These are phyloP conservation scores for Luidia sarsii DNA, from an alignment of 53 echinoderm and acorn worm species.

Conservation along the genomic window DNA sequence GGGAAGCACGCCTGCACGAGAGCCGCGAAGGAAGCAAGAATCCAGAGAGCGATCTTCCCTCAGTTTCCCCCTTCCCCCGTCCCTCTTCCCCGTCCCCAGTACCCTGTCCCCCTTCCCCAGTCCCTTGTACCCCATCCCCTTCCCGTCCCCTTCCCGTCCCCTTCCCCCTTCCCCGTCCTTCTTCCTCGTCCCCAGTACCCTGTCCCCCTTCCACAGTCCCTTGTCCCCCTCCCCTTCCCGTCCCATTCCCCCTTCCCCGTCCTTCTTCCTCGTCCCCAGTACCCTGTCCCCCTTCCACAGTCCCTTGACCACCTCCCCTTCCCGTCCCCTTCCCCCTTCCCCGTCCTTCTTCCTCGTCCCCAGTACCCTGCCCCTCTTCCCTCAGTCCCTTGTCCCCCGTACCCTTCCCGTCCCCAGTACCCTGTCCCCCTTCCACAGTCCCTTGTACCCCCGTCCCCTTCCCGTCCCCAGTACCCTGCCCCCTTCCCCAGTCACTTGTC, in stretches of 20 bases:
- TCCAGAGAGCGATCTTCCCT: background rate
- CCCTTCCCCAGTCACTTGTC: too few relatives aligned
- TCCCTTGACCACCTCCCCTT: background rate
- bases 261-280: background rate
- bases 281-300: background rate
- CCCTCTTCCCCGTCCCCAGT: background rate
- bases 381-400: too few relatives aligned
- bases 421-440: too few relatives aligned
- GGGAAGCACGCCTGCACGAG: background rate
- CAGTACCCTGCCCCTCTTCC: too few relatives aligned
- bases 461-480: too few relatives aligned
- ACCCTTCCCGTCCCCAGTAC: too few relatives aligned
- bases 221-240: background rate
- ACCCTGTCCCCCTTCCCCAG: background rate
- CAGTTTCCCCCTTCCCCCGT: background rate
- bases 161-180: background rate
- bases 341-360: too few relatives aligned
- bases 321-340: background rate
- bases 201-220: background rate
- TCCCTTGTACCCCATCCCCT: background rate
- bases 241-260: background rate
- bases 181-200: background rate
- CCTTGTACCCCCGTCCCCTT: too few relatives aligned
- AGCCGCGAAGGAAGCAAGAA: constrained; percentile 9
- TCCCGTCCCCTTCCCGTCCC: background rate